Evolutionary conservation across 1,140 invertebrate genomes (phyloP), one percentile per base, ranked within the genome.

Genomic region (Druon quercuslanigerum): DNA sequence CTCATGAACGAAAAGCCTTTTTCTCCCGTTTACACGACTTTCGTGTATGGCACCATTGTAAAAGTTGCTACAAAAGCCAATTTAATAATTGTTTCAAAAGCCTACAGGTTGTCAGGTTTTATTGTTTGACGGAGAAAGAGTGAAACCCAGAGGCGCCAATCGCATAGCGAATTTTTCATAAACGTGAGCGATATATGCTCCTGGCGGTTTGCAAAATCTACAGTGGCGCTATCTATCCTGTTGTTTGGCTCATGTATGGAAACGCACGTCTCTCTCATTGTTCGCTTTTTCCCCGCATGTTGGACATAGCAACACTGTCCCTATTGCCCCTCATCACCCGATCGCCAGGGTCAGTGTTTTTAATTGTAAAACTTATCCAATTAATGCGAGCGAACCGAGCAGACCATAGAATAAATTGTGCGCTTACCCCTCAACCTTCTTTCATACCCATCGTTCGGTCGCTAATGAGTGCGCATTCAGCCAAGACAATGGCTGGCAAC

Each of bases 361-460:
- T 82, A 79, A 82, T 82, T 82, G 80, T 72, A 71, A 82, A 82
- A 82, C 80, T 82, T 82, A 82, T 82, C 80, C 80, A 79, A 82
- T 82, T 82, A 79, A 82, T 82, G 74, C 73, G 71, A 79, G 76
- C 75, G 75, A 78, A 50, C 51, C 66, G 71, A 50, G 74, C 73
- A 80, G 75, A 56, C 75, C 76, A 74, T 79, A 71, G 74, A 79
- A 79, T 75, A 74, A 73, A 75, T 71, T 52, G 71, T 72, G 46
- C 57, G 50, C 19, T 73, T 73, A 71, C 40, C 72, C 66, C 72
- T 54, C 71, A 54, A 40, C 51, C 52, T 71, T 60, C 71, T 72
- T 66, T 52, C 74, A n/a, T 70, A 70, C 72, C 77, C 56, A 72
- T 51, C 50, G 56, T 71, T 79, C 73, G 51, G 60, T 71, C 74